These are phyloP conservation scores for Goniozus legneri DNA, from an alignment of 1,140 invertebrate species.

Conservation along the genomic window DNA sequence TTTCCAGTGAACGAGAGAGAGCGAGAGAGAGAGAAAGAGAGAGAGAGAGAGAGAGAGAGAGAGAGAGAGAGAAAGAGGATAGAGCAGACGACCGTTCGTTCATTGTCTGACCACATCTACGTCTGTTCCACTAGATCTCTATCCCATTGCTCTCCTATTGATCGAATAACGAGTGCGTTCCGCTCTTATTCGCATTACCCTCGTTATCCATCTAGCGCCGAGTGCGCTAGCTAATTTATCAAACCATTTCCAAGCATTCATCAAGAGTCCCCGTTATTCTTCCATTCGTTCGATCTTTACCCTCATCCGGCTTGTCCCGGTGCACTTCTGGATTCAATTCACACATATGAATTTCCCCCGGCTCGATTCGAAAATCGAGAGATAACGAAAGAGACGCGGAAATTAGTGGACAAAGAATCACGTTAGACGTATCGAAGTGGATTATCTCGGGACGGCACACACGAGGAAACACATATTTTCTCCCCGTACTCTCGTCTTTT, in stretches of 20 bases:
- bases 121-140: neutral
- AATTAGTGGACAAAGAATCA: too few species aligned
- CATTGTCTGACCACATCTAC: neutral
- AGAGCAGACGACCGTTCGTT: neutral
- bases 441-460: too few species aligned
- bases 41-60: neutral
- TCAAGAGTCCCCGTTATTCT: neutral
- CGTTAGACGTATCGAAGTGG: too few species aligned
- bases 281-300: slow-evolving; percentile 12
- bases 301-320: too few species aligned
- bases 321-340: too few species aligned
- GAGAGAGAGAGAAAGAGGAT: neutral
- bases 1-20: too few species aligned
- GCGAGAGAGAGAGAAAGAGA: neutral
- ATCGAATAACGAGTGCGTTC: neutral
- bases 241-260: slow-evolving; percentile 13
- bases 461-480: too few species aligned
- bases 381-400: too few species aligned
- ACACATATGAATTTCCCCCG: too few species aligned
- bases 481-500: too few species aligned
- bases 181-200: neutral
- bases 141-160: too few species aligned
- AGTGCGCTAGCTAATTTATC: slow-evolving; percentile 13
- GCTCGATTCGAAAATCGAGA: too few species aligned
- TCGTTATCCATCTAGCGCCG: neutral